phyloP scores from a whole-genome alignment of 2,888 invertebrate genomes.

The Andrena minutula region DNA sequence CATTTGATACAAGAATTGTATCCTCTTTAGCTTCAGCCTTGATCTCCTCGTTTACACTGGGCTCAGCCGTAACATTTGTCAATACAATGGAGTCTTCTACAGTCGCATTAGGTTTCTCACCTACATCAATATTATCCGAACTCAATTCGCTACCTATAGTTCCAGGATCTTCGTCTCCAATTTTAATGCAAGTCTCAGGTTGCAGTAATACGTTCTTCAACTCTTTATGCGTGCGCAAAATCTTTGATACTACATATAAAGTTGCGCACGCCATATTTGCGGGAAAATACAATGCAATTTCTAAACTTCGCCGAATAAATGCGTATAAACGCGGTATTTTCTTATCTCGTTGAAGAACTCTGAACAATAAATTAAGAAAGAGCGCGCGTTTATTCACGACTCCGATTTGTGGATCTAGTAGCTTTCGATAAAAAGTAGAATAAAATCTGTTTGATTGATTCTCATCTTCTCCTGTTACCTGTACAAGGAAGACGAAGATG shows the following conservation, averaged over 20 bases:
- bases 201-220: conserved; percentile 67
- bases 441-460: conserved; percentile 89
- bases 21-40: conserved; percentile 22
- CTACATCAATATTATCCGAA: conserved; percentile 23
- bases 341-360: conserved; percentile 93
- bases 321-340: conserved; percentile 90
- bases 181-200: conserved; percentile 53
- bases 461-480: conserved; percentile 77
- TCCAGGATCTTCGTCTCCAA: conserved; percentile 49
- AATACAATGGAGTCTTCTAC: conserved; percentile 68
- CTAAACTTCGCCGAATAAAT: conserved; percentile 94
- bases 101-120: conserved; percentile 21
- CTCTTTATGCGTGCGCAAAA: conserved; percentile 74
- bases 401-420: conserved; percentile 91
- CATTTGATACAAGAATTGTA: conserved; percentile 29
- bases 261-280: conserved; percentile 93
- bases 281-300: conserved; percentile 90
- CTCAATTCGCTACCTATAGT: conserved; percentile 13
- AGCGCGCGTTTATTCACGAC: conserved; percentile 91
- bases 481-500: conserved; percentile 25
- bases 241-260: conserved; percentile 91
- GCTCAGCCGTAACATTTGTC: conserved; percentile 69
- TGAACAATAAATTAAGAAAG: conserved; percentile 94
- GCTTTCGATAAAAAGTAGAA: conserved; percentile 94
- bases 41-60: conserved; percentile 22